These are phyloP conservation scores for Myopa testacea DNA, from an alignment of 2,888 invertebrate species.

Conservation along the genomic window DNA sequence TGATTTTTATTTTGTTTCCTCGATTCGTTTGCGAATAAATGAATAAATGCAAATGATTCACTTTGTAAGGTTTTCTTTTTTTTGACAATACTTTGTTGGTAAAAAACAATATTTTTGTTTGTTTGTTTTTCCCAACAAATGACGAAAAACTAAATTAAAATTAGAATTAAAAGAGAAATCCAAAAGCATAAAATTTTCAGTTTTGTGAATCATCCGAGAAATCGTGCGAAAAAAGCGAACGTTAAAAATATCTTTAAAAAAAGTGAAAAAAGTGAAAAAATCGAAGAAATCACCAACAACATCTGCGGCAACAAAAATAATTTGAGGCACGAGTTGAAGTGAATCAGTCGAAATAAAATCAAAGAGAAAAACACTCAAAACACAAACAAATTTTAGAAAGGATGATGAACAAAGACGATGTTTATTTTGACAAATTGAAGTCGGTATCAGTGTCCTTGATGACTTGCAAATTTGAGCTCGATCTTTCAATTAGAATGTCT, in stretches of 20 bases:
- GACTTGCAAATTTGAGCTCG: background rate
- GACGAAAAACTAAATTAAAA: background rate
- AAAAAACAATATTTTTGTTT: background rate
- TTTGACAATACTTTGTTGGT: background rate
- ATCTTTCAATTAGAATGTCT: no score
- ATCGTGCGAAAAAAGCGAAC: background rate
- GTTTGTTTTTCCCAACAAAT: background rate
- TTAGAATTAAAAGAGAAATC: background rate
- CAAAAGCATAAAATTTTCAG: background rate
- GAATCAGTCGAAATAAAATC: background rate
- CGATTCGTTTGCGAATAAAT: background rate
- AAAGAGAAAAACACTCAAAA: background rate
- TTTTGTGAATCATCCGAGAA: slow-evolving; percentile 12
- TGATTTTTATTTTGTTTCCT: background rate
- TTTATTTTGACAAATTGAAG: no score
- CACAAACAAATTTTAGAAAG: background rate
- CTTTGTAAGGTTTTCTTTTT: no score
- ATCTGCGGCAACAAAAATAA: background rate
- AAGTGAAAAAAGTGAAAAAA: background rate
- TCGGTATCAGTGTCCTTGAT: no score
- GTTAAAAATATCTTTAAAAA: background rate
- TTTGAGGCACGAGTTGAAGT: background rate
- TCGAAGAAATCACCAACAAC: no score
- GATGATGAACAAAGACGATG: background rate
- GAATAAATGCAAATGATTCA: slow-evolving; percentile 4